These are phyloP conservation scores for Echinometra lucunter DNA, from an alignment of 53 echinoderm and acorn worm species.

Conservation along the genomic window DNA sequence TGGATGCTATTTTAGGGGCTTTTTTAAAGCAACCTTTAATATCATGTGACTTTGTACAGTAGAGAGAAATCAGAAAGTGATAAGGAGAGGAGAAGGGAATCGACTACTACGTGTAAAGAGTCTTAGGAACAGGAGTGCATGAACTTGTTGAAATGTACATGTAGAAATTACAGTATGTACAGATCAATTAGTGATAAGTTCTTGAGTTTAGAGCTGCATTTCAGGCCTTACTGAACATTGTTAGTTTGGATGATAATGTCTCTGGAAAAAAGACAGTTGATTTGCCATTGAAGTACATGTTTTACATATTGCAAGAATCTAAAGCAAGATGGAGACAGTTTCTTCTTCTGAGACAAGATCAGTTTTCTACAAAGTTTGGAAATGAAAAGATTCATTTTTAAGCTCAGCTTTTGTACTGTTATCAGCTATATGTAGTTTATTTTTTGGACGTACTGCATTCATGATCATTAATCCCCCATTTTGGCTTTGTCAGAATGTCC, in stretches of 20 bases:
- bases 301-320: too few relatives aligned
- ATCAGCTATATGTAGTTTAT: too few relatives aligned
- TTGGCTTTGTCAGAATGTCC: too few relatives aligned
- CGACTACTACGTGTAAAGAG: neutral
- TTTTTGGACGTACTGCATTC: too few relatives aligned
- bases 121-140: neutral
- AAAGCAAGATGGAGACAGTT: neutral
- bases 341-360: neutral
- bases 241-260: neutral
- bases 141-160: neutral
- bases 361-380: neutral
- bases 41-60: neutral
- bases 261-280: neutral
- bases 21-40: neutral
- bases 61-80: neutral
- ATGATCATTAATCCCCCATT: too few relatives aligned
- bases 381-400: neutral
- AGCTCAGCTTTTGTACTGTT: constrained; percentile 16
- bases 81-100: neutral
- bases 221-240: neutral
- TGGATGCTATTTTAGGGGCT: neutral
- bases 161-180: neutral
- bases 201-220: neutral
- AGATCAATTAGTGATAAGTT: too few relatives aligned
- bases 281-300: neutral